Percentiles rank a stretch among this genome's conserved stretches.
Conservation (phyloP, 2,113 vertebrate species). For the Neotoma lepida region DNA sequence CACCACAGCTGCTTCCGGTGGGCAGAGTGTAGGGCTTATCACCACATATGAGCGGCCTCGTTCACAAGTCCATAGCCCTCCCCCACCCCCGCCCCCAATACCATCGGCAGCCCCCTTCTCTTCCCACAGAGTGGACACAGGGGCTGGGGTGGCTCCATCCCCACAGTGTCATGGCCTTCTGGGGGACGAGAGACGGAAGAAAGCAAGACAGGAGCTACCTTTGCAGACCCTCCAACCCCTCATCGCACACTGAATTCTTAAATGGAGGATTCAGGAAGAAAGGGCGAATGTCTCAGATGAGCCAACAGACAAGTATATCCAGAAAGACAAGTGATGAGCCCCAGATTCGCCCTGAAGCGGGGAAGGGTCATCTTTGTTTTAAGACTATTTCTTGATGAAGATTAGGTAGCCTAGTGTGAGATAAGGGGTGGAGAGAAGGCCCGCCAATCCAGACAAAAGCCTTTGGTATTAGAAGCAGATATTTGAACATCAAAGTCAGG, state of each 20-base stretch:
- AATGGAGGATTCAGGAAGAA: background rate
- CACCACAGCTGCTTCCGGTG: background rate
- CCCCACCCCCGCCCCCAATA: background rate
- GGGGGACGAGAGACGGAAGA: background rate
- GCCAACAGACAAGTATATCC: background rate
- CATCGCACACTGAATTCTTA: background rate
- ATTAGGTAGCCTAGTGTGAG: background rate
- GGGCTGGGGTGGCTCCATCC: no score
- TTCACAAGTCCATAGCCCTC: background rate
- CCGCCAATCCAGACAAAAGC: conserved; percentile 79
- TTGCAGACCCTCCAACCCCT: background rate
- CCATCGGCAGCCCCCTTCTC: background rate
- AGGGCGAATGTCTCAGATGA: background rate
- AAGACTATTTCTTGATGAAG: conserved; percentile 63
- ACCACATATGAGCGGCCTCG: rapidly evolving
- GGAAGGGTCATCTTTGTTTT: conserved; percentile 71
- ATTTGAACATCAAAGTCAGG: conserved; percentile 80
- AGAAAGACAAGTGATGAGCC: background rate
- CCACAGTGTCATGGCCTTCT: no score
- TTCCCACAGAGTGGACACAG: rapidly evolving
- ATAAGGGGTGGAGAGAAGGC: conserved; percentile 38
- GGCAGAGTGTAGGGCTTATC: background rate
- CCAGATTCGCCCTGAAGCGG: conserved; percentile 50
- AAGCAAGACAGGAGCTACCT: background rate
- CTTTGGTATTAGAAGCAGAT: conserved; percentile 76